Evolutionary conservation across 2,888 invertebrate genomes (phyloP), one percentile per base, ranked within the genome.

Genomic region (Auanema freiburgensis): DNA sequence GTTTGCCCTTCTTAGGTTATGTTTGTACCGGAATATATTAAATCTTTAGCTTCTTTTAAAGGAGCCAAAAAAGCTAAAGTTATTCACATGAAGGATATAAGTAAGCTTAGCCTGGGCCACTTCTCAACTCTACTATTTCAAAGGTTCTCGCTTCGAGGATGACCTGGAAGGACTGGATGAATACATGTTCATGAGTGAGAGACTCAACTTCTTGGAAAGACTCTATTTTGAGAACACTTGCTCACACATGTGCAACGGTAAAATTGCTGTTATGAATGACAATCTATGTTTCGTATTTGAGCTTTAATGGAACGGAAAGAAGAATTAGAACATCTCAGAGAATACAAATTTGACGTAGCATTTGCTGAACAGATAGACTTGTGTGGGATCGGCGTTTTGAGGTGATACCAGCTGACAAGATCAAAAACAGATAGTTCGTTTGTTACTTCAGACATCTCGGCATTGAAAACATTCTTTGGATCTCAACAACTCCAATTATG

Each of bases 401-500:
- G 63, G 66, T 66, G 10, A 41, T n/a, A 8, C 18, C 12, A 8
- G 10, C 5, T 41, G 6, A 41, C n/a, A 16, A n/a, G 4, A 42
- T 16, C 3, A 33, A 43, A 16, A n/a, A 55, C n/a, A 24, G 33
- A n/a, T n/a, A 12, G 41, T 46, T 33, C 33, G 33, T 33, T 33
- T 33, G 33, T 33, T 6, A 16, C 40, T 33, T 59, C 63, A 61
- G 71, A 50, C 74, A 74, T 57, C 65, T 81, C 40, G 79, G 70
- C 14, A 77, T 79, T 59, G 59, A 69, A 14, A 74, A 75, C 21
- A 75, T 76, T 49, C 60, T 80, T 18, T 81, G 77, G 80, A 72
- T 78, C 41, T 76, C 76, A 14, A 81, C 80, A 0, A 80, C 79
- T 2, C 74, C 78, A 16, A 66, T 80, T 5, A 76, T 78, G 69